Conservation (phyloP, 1,140 invertebrate genomes). For the Drosophila navojoa region DNA sequence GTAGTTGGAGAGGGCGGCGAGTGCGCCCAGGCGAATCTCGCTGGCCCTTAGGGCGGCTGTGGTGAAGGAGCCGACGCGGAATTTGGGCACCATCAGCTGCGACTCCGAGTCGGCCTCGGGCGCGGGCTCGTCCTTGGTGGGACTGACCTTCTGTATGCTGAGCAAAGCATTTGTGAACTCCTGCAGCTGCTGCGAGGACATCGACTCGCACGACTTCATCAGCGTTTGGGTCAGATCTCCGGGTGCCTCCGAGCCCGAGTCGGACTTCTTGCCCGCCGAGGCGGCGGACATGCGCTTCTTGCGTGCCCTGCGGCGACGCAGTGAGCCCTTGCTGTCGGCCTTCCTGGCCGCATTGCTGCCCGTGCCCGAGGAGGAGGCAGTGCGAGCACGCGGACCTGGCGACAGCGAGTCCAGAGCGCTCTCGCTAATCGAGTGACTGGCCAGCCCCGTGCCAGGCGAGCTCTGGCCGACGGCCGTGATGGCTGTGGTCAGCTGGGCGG, state of each 20-base stretch:
- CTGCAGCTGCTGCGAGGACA: constrained; percentile 84
- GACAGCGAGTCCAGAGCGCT: constrained; percentile 91
- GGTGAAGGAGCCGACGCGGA: constrained; percentile 86
- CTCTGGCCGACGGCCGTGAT: constrained; percentile 51
- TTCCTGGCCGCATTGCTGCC: constrained; percentile 77
- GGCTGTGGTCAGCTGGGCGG: constrained; percentile 64
- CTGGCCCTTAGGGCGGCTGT: constrained; percentile 66
- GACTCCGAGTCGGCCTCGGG: constrained; percentile 71
- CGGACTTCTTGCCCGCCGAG: constrained; percentile 85
- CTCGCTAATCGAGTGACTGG: constrained; percentile 92
- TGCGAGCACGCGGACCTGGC: constrained; percentile 80
- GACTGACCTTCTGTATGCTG: constrained; percentile 63
- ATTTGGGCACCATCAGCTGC: constrained; percentile 85
- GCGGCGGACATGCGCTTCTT: constrained; percentile 84
- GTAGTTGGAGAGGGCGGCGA: constrained; percentile 79
- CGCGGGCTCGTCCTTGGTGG: constrained; percentile 20
- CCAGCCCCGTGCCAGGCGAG: constrained; percentile 81
- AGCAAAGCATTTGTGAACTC: constrained; percentile 77
- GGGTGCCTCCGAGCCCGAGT: constrained; percentile 86
- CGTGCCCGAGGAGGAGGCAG: constrained; percentile 69
- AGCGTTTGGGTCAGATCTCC: constrained; percentile 70
- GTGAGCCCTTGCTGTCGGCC: constrained; percentile 84
- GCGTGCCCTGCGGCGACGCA: constrained; percentile 88
- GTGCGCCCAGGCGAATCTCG: constrained; percentile 71
- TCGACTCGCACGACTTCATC: constrained; percentile 79